phyloP scores from a whole-genome alignment of 1,140 invertebrate genomes.

The Sweltsa coloradensis region DNA sequence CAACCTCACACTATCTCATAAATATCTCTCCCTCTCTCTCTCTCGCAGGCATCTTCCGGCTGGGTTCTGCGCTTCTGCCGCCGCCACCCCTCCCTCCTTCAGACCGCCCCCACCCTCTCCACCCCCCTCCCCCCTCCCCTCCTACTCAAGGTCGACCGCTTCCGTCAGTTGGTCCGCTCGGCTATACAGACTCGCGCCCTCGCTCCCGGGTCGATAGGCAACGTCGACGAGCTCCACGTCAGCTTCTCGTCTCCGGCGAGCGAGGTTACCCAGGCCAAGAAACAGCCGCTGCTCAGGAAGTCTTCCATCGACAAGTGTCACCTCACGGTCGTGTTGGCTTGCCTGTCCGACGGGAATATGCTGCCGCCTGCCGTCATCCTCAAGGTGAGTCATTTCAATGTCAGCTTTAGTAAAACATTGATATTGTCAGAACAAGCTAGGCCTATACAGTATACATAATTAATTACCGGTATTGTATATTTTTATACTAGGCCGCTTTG shows the following conservation, averaged over 20 bases:
- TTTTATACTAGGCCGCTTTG: no score
- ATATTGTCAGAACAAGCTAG: no score
- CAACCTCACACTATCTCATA: no score
- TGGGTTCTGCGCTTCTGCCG: conserved; percentile 20
- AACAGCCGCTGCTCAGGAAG: not conserved
- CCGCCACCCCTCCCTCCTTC: conserved; percentile 18
- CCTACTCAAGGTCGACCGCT: conserved; percentile 4
- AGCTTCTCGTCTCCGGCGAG: conserved; percentile 12
- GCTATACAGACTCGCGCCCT: not conserved
- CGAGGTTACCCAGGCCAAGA: not conserved
- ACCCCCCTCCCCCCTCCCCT: conserved; percentile 12
- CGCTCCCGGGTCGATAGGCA: conserved; percentile 1
- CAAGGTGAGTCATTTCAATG: not conserved
- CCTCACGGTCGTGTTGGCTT: conserved; percentile 3
- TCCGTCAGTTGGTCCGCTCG: not conserved
- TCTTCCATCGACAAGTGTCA: conserved; percentile 4
- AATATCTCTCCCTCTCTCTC: no score
- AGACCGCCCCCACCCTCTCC: conserved; percentile 12
- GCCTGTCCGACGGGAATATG: conserved; percentile 5
- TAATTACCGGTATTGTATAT: no score
- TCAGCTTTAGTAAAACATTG: no score
- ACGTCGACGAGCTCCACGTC: conserved; percentile 19
- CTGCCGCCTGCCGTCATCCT: conserved; percentile 4
- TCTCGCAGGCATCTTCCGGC: conserved; percentile 16
- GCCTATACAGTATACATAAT: no score